Conservation (phyloP, 2,888 invertebrate species). For the Vesta saturnalis region DNA sequence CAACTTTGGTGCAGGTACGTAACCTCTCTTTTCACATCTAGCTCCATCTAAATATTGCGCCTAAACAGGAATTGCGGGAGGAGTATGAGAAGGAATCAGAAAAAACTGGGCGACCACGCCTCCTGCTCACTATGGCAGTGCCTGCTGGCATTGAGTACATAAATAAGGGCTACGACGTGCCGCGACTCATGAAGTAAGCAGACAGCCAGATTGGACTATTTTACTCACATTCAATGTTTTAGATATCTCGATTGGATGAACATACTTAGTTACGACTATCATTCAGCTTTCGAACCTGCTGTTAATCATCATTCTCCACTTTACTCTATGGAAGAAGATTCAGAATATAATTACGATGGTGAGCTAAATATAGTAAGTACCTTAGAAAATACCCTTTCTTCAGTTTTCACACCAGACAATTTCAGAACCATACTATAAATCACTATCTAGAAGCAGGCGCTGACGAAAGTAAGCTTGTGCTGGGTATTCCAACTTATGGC, state of each 20-base stretch:
- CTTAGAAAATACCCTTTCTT: not conserved
- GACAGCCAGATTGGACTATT: slow-evolving; percentile 13
- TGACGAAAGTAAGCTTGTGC: slow-evolving; percentile 79
- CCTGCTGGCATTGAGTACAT: slow-evolving; percentile 94
- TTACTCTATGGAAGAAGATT: slow-evolving; percentile 81
- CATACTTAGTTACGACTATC: slow-evolving; percentile 90
- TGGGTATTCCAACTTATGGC: slow-evolving; percentile 91
- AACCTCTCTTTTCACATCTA: not conserved
- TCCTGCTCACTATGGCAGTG: slow-evolving; percentile 92
- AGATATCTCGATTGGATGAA: slow-evolving; percentile 93
- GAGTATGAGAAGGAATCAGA: slow-evolving; percentile 89
- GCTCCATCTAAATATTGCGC: not conserved
- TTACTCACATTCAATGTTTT: not conserved
- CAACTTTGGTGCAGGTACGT: slow-evolving; percentile 79
- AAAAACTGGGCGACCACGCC: slow-evolving; percentile 81
- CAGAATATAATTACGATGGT: slow-evolving; percentile 87
- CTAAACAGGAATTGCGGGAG: slow-evolving; percentile 79
- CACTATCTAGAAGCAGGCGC: slow-evolving; percentile 84
- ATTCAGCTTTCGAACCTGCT: slow-evolving; percentile 89
- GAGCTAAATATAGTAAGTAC: slow-evolving; percentile 89
- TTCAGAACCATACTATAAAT: slow-evolving; percentile 87
- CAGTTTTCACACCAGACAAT: slow-evolving; percentile 11
- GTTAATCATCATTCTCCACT: slow-evolving; percentile 93
- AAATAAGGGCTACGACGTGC: slow-evolving; percentile 92
- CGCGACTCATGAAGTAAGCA: slow-evolving; percentile 81